phyloP scores from a whole-genome alignment of 2,888 invertebrate species.

The Isoperla grammatica region DNA sequence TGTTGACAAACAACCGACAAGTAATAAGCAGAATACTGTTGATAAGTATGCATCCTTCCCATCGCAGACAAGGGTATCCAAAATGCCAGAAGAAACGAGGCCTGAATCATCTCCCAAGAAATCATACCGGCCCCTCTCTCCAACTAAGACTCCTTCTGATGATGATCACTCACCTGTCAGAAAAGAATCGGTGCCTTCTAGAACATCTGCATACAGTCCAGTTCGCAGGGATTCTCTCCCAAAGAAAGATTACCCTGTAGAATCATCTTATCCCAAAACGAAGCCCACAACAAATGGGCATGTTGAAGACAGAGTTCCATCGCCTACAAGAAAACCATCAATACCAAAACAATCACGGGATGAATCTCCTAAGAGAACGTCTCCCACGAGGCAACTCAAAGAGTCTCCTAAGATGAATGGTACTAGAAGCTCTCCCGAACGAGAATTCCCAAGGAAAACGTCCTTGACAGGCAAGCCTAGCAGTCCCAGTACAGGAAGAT shows the following conservation, averaged over 20 bases:
- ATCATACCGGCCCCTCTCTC: not conserved
- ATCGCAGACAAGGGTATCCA: slow-evolving; percentile 2
- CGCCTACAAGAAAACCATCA: slow-evolving; percentile 2
- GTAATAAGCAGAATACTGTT: not conserved
- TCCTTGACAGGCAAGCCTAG: slow-evolving; percentile 4
- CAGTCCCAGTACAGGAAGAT: not conserved
- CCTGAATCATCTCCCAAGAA: not conserved
- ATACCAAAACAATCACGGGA: not conserved
- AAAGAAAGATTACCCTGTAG: slow-evolving; percentile 6
- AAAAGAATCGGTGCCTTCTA: too few relatives aligned
- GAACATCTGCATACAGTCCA: too few relatives aligned
- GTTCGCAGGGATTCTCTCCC: not conserved
- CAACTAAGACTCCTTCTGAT: not conserved
- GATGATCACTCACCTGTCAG: not conserved
- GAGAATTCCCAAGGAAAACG: slow-evolving; percentile 1
- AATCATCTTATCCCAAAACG: not conserved
- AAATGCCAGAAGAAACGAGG: not conserved
- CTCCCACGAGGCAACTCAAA: slow-evolving; percentile 1
- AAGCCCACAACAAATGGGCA: not conserved
- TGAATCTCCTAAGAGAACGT: not conserved
- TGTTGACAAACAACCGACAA: not conserved
- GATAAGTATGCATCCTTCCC: slow-evolving; percentile 17
- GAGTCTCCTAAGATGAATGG: not conserved
- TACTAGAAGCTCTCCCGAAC: not conserved
- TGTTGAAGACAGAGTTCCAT: not conserved